A percentile compares a stretch with the other conserved stretches of the same genome.
Conservation (phyloP, 2,797 vertebrate species). For the Denticeps clupeoides region DNA sequence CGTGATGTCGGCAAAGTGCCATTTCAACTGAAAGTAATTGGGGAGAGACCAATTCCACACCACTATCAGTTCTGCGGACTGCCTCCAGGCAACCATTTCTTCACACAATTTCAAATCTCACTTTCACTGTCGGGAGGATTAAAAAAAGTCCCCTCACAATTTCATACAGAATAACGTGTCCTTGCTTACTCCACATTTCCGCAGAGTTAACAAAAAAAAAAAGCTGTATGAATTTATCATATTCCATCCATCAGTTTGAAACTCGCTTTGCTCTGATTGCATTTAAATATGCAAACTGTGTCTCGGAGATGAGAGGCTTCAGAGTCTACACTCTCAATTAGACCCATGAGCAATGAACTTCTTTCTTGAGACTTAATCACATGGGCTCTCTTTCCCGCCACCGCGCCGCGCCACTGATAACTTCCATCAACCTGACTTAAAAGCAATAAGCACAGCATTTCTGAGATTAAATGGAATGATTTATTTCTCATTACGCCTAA, state of each 20-base stretch:
- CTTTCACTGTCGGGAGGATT: neutral
- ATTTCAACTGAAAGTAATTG: slow-evolving; percentile 45
- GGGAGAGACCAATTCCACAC: slow-evolving; percentile 11
- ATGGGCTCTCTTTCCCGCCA: slow-evolving; percentile 1
- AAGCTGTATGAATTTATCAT: slow-evolving; percentile 1
- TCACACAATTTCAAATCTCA: no score
- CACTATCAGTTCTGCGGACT: neutral
- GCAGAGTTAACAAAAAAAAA: neutral
- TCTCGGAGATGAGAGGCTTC: slow-evolving; percentile 5
- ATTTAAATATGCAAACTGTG: slow-evolving; percentile 14
- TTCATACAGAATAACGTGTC: neutral
- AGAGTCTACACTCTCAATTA: slow-evolving; percentile 18
- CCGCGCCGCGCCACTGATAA: slow-evolving; percentile 4
- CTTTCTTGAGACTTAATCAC: slow-evolving; percentile 18
- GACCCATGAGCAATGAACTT: slow-evolving; percentile 12
- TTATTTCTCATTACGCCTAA: slow-evolving; percentile 34
- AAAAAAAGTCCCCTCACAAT: neutral
- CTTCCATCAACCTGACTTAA: slow-evolving; percentile 23
- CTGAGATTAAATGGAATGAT: slow-evolving; percentile 33
- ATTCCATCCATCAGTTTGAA: neutral
- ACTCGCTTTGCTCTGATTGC: slow-evolving; percentile 3
- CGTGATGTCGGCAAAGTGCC: no score
- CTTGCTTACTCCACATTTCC: neutral
- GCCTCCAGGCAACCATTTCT: no score
- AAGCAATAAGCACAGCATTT: slow-evolving; percentile 28